Evolutionary conservation across 2,888 invertebrate genomes (phyloP), one percentile per base, ranked within the genome.

Genomic region (Parnassius apollo): DNA sequence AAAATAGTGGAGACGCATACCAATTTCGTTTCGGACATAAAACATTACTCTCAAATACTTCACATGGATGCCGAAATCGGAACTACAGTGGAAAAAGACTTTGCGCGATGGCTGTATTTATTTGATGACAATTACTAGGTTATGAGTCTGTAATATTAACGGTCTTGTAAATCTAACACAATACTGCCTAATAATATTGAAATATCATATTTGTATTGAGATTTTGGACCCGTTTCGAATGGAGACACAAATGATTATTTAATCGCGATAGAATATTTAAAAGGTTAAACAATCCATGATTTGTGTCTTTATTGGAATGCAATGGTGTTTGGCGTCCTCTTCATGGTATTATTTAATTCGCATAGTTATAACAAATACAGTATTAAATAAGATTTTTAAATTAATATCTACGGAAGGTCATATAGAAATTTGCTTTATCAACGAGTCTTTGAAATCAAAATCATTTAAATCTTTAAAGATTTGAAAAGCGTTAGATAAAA

Each of bases 101-200:
- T 64, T 70, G 67, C 68, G 70, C 57, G 45, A 69, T 68, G 63
- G 68, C 68, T 68, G 68, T 57, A 66, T 68, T 63, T 64, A 65
- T 69, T 69, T 69, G 35, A 35, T 74, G 74, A 83, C 88, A 88
- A 88, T 89, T 88, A 89, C 78, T 90, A 90, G 87, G 78, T 81
- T 83, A 82, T 75, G 71, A 76, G 71, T 76, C 76, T 76, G 75
- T 81, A 82, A 75, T 74, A 72, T 78, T 81, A 77, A 81, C 69
- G 72, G 82, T 78, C 81, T 59, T 80, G 70, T 84, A 83, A 86
- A 76, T 82, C 77, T 85, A 88, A 90, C 88, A 84, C 77, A 77
- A 88, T 84, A 89, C 90, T 91, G 90, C 90, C 90, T 86, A 82
- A 81, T 86, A 82, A 81, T 72, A 75, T 72, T 74, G 75, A 65